Evolutionary conservation across 2,797 vertebrate species (phyloP), one percentile per base, ranked within the genome.

Genomic region (Acomys russatus): DNA sequence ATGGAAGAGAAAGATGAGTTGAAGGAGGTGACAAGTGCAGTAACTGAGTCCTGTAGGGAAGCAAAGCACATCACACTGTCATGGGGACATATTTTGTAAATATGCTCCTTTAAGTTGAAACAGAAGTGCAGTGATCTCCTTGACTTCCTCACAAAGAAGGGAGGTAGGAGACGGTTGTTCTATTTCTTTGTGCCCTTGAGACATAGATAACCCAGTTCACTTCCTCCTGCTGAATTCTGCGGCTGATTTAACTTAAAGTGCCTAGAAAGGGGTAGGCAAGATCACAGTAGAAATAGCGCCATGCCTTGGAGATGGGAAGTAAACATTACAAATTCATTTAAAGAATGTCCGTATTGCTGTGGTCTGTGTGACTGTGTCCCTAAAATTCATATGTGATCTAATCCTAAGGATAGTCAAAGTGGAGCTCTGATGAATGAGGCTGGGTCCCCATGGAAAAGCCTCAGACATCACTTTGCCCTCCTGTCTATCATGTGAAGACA

Each of bases 21-120:
- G 88, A 86, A 78, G 90, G 96, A 92, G 80, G 73, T 90, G 87
- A 95, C n/a, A 91, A 94, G 91, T 92, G 91, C 94, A 73, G 82
- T 85, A 51, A 78, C 28, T 35, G 88, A 97, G 63, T 90, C 97
- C 98, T 99, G 80, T 23, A 92, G 85, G 92, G 96, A 98, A 94
- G 96, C 84, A 97, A 97, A 92, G 94, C 12, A 93, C 25, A 51
- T 18, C 90, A 66, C 94, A 80, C 51, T 71, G 78, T 97, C 87
- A 96, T 35, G 59, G 14, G 83, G 64, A 79, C 38, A 66, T 56
- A 76, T 90, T 78, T 63, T 92, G 38, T 35, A 74, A 87, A 92
- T 83, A 66, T 76, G 54, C 18, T 61, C n/a, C 73, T 94, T 94
- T 90, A 86, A 88, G 89, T 94, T 73, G 89, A 94, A 94, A 33